Conservation (phyloP, 1,140 invertebrate species). For the Phenacoccus solenopsis region DNA sequence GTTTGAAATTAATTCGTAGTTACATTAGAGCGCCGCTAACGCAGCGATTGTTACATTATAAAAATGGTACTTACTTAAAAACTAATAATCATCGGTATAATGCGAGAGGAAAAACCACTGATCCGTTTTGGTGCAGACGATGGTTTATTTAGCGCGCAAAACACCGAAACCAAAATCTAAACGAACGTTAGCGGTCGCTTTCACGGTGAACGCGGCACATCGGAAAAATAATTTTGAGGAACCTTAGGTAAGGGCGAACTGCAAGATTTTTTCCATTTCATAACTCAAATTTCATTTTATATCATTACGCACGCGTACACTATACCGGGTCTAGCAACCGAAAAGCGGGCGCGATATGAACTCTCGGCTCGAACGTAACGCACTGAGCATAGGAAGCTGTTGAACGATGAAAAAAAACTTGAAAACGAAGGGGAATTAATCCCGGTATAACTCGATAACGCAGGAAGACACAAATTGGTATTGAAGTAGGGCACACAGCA, state of each 20-base stretch:
- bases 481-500: not conserved
- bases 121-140: no score
- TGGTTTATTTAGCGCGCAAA: not conserved
- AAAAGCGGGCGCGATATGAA: slow-evolving; percentile 1
- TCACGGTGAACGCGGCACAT: not conserved
- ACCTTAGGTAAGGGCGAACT: not conserved
- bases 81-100: no score
- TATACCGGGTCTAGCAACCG: not conserved
- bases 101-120: no score
- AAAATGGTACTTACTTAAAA: no score
- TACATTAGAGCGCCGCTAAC: no score
- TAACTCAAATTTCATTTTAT: slow-evolving; percentile 3
- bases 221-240: not conserved
- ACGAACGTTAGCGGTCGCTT: no score
- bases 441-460: not conserved
- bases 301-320: not conserved
- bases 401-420: not conserved
- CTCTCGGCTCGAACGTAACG: not conserved
- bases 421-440: not conserved
- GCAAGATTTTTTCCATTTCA: slow-evolving; percentile 2
- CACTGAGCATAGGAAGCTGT: not conserved
- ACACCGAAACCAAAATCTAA: not conserved
- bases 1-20: no score
- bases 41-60: no score
- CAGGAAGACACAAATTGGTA: not conserved